Base-by-base conservation (phyloP, 2,797 vertebrate species). In the Cryptoblepharus egeriae region DNA sequence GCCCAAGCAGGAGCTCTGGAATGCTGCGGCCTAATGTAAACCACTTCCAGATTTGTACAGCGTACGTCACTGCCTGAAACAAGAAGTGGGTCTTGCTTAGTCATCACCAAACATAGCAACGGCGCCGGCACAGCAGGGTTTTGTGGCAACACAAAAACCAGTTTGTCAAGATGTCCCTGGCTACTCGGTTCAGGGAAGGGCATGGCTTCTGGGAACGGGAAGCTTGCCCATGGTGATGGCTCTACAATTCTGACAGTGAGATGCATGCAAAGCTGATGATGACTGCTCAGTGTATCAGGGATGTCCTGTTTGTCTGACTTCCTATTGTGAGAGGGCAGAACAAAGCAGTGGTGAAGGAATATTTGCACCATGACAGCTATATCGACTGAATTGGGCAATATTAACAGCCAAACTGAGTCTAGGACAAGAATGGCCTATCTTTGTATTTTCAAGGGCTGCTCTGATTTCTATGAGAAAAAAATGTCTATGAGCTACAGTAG, bases 1-100 rank as follows among this genome's bases (percentile, higher is more conserved):
- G 90, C 82, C 52, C 90, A 55, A 76, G 83, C 35, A 73, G 86
- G 79, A 79, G 24, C 72, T 72, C 82, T 78, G 90, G 85, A 88
- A 92, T 1, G 82, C 88, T 87, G 57, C 1, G 84, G 92, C 86
- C 77, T 0, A 22, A 49, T 83, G 84, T 88, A 92, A n/a, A 81
- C 92, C 89, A 4, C 30, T 91, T 90, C 89, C 92, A 92, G 92
- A 89, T 73, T 87, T 0, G 0, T 88, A 77, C 85, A 81, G 86
- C 69, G 94, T 91, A 84, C 91, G 93, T 95, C 94, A 95, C 91
- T 9, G 89, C 92, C 90, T 81, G 94, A 91, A 91, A 86, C 45
- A 58, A 88, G 91, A 92, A 92, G 78, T 0, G 52, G 0, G 81
- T 83, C 35, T 63, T 57, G 85, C 77, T 63, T 75, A 90, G 85